Evolutionary conservation across 1,140 invertebrate species (phyloP), one percentile per base, ranked within the genome.

Genomic region (Hesperophylax magnus): DNA sequence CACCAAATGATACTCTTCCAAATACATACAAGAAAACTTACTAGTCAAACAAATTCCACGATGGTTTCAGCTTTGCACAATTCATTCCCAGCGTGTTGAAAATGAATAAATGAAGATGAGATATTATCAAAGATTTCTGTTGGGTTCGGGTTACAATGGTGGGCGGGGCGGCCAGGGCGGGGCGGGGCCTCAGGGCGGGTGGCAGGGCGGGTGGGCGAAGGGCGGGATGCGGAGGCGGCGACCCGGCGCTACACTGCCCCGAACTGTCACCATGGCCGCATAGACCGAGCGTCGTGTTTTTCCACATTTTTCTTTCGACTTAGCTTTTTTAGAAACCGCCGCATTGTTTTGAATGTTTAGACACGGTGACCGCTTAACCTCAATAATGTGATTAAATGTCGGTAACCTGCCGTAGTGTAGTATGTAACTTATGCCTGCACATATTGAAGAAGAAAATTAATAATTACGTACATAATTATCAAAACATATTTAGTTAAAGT

Each of bases 201-300:
- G 67, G 39, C 63, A 27, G 63, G 63, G 18, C 63, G 63, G 63
- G 63, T 31, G 63, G 63, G 22, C 17, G 18, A 22, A 17, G 63
- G 63, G 18, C 18, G 63, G 63, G 63, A 27, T n/a, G 61, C 18
- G 3, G 9, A 27, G 69, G 69, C 69, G 69, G n/a, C 27, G 56
- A 17, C 34, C 39, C 69, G 24, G 69, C 69, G n/a, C 69, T 72
- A 22, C n/a, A 69, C 61, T 34, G 24, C 63, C 39, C 47, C 34
- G 39, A 67, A 72, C 69, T 72, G 69, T 72, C 69, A 72, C 69
- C 69, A 72, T 72, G 69, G 47, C 69, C 69, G 24, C 69, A 53
- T 72, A 72, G 69, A 72, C 14, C 69, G 69, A 53, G n/a, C 69
- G 69, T 53, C 53, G 69, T 72, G 69, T 72, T 72, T 72, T 72